Evolutionary conservation across 2,113 vertebrate species (phyloP), one percentile per base, ranked within the genome.

Genomic region (Aramus guarauna): DNA sequence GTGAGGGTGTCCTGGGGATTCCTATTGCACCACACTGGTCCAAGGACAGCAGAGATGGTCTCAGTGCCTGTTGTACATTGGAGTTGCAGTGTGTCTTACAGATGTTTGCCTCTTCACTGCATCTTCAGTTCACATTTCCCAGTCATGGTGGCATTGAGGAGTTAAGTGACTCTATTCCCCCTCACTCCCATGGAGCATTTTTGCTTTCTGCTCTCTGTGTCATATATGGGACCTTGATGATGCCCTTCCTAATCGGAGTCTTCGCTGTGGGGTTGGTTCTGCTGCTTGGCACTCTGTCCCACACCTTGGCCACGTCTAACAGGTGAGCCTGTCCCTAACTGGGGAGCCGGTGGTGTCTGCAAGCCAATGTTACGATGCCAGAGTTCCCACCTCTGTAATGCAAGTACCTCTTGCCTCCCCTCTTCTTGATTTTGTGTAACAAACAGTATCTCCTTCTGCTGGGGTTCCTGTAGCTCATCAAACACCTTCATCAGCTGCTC

Each of bases 401-500:
- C 15, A 29, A 85, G 43, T 27, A 62, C 22, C 60, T 82, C 8
- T 6, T 37, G 27, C 75, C 37, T 82, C 29, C 9, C 7, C 19
- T 60, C n/a, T 41, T 39, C 85, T 26, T 9, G 11, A 58, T 67
- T 95, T 88, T 2, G 3, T 41, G n/a, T 37, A 29, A 79, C 41
- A 88, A 90, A 78, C 1, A 1, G 12, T 18, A 11, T 30, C 41
- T 82, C 15, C 0, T 67, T 63, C 83, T 92, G 43, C 47, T 8
- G 16, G 60, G 8, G 56, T 62, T 90, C 71, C 41, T 5, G 9
- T 29, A 82, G 56, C 71, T 88, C 89, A 60, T 72, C 66, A 92
- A 58, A 67, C 16, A 68, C 58, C 37, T 90, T 90, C n/a, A 79
- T 75, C 96, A 91, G 71, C 86, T 55, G 41, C 62, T 88, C 32